These are phyloP conservation scores for Myiagra hebetior DNA, from an alignment of 2,113 vertebrate species.

Conservation along the genomic window DNA sequence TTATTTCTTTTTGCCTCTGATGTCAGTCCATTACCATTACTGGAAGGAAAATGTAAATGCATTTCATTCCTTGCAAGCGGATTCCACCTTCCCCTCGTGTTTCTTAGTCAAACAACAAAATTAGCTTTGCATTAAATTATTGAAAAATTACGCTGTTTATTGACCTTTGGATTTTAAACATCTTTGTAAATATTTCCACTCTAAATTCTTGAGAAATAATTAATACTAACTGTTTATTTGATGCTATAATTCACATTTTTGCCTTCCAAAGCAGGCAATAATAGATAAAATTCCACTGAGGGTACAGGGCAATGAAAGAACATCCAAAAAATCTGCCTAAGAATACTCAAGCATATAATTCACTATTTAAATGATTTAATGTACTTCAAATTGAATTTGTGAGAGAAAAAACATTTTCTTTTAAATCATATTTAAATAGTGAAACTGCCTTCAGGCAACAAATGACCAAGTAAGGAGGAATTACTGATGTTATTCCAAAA, in stretches of 20 bases:
- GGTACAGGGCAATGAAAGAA: background rate
- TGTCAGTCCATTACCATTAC: background rate
- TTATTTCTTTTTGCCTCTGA: background rate
- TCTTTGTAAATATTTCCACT: background rate
- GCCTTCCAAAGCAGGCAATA: background rate
- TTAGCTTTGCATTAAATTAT: background rate
- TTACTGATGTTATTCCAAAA: background rate
- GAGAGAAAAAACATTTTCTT: background rate
- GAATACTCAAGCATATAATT: background rate
- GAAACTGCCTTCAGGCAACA: constrained; percentile 1
- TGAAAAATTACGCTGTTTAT: background rate
- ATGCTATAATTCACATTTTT: background rate
- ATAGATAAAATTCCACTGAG: background rate
- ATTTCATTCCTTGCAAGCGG: background rate
- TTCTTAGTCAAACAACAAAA: background rate
- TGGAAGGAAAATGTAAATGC: constrained; percentile 8
- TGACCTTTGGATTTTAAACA: constrained; percentile 7
- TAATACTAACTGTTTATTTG: background rate
- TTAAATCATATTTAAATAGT: background rate
- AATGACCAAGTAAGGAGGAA: background rate
- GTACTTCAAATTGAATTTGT: background rate
- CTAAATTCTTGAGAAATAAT: background rate
- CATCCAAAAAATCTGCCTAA: background rate
- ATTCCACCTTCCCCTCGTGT: background rate
- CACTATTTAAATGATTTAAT: background rate